These are phyloP conservation scores for Zootoca vivipara DNA, from an alignment of 2,113 vertebrate species.

Conservation along the genomic window DNA sequence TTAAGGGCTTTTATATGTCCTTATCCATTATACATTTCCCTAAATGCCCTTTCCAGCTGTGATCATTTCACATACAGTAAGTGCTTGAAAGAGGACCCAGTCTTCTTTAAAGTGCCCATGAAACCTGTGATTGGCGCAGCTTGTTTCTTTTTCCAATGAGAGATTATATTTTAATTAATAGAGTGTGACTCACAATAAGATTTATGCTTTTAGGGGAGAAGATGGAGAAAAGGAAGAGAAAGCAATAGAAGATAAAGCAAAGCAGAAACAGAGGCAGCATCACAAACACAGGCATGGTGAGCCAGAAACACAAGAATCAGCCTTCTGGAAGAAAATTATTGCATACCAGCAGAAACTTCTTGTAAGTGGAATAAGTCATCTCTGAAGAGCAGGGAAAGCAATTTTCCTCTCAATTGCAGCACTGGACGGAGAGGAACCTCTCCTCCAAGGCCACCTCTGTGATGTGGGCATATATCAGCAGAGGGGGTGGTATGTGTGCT, in stretches of 20 bases:
- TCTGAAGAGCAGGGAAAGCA: too few relatives aligned
- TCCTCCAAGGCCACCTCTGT: too few relatives aligned
- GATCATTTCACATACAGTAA: not conserved
- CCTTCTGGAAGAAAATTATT: slow-evolving; percentile 94
- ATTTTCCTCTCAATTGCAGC: too few relatives aligned
- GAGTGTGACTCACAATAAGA: not conserved
- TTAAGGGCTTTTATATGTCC: not conserved
- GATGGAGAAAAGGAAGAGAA: slow-evolving; percentile 82
- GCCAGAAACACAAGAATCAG: slow-evolving; percentile 90
- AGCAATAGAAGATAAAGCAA: slow-evolving; percentile 81
- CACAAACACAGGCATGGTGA: slow-evolving; percentile 86
- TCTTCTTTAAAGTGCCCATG: not conserved
- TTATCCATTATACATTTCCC: not conserved
- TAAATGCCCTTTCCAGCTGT: not conserved
- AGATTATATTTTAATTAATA: not conserved
- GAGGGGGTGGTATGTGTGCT: too few relatives aligned
- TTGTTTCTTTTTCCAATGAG: not conserved
- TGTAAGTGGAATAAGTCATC: slow-evolving; percentile 69
- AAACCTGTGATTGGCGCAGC: not conserved
- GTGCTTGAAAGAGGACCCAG: not conserved
- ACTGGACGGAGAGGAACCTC: too few relatives aligned
- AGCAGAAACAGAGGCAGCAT: slow-evolving; percentile 80
- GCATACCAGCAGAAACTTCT: slow-evolving; percentile 95
- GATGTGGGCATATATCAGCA: too few relatives aligned
- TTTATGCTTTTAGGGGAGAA: slow-evolving; percentile 77